Evolutionary conservation across 2,888 invertebrate genomes (phyloP), one percentile per base, ranked within the genome.

Genomic region (Operophtera brumata): DNA sequence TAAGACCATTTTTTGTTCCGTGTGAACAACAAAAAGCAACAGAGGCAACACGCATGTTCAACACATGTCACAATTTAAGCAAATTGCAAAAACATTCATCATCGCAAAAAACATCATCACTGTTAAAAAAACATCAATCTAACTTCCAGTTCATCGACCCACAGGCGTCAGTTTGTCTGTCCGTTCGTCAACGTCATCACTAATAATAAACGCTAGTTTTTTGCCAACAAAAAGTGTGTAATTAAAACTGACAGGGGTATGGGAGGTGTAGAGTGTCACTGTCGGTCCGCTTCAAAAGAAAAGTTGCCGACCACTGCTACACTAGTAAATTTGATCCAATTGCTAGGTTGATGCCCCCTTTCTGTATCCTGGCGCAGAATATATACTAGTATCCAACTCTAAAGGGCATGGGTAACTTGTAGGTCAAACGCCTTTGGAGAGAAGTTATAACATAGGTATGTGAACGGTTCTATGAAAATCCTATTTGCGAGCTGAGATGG

Each of bases 291-390:
- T 56, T 64, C 64, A 57, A 58, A 28, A 65, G 67, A 50, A 26
- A 69, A 71, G 71, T 71, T 64, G 64, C 64, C 57, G 69, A 72
- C 69, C 69, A 64, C 59, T 62, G 59, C 30, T 52, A 37, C 11
- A 11, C 45, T 50, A 1, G 54, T 52, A 53, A 59, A 59, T 64
- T 61, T 45, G 50, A 56, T 58, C 54, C 75, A 76, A 75, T 76
- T 75, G 72, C 59, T 57, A 65, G 75, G 74, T 73, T 71, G 66
- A 65, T 70, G 74, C 65, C 71, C 75, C 54, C 62, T 55, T 64
- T 55, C 55, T 61, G 64, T 69, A 64, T 73, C 73, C 71, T 67
- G 70, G 42, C 20, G 25, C 13, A 32, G 37, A 43, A 30, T 54
- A 36, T 8, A 37, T 7, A 14, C 13, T 6, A 37, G 37, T 37